phyloP scores from a whole-genome alignment of 2,113 vertebrate species.

The Ammodytes marinus region DNA sequence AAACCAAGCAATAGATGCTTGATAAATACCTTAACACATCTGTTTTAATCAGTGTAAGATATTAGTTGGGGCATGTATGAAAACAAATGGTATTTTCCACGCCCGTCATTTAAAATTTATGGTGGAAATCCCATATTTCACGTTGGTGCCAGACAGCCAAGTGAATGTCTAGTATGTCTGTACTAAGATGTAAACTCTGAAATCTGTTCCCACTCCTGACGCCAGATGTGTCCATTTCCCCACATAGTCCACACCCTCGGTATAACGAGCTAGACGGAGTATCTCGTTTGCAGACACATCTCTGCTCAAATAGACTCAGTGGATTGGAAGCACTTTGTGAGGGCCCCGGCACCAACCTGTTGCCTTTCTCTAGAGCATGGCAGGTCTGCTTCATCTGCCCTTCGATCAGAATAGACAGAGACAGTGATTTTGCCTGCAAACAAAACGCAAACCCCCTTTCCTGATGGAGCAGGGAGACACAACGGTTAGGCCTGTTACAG shows the following conservation, averaged over 20 bases:
- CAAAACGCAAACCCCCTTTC: constrained; percentile 54
- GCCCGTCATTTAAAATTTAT: constrained; percentile 53
- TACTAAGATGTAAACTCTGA: constrained; percentile 72
- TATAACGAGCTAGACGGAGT: constrained; percentile 76
- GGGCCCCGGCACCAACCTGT: constrained; percentile 70
- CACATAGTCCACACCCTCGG: constrained; percentile 72
- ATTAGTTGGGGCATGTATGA: constrained; percentile 30
- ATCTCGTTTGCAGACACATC: constrained; percentile 76
- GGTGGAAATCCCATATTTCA: constrained; percentile 55
- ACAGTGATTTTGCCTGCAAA: constrained; percentile 58
- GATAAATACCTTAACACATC: constrained; percentile 29
- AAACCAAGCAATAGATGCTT: neutral
- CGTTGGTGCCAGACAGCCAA: constrained; percentile 52
- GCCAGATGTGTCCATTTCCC: constrained; percentile 75
- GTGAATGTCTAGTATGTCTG: constrained; percentile 68
- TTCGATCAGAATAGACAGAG: constrained; percentile 62
- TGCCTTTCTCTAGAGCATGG: constrained; percentile 66
- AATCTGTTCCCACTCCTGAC: constrained; percentile 66
- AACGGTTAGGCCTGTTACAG: constrained; percentile 43
- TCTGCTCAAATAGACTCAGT: constrained; percentile 77
- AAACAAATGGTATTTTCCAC: constrained; percentile 62
- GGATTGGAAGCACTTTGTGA: constrained; percentile 67
- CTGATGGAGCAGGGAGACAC: constrained; percentile 35
- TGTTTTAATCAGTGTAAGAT: constrained; percentile 49
- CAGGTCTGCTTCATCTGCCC: constrained; percentile 59